Evolutionary conservation across 2,888 invertebrate species (phyloP).

Genomic region (Eubasilissa splendida): DNA sequence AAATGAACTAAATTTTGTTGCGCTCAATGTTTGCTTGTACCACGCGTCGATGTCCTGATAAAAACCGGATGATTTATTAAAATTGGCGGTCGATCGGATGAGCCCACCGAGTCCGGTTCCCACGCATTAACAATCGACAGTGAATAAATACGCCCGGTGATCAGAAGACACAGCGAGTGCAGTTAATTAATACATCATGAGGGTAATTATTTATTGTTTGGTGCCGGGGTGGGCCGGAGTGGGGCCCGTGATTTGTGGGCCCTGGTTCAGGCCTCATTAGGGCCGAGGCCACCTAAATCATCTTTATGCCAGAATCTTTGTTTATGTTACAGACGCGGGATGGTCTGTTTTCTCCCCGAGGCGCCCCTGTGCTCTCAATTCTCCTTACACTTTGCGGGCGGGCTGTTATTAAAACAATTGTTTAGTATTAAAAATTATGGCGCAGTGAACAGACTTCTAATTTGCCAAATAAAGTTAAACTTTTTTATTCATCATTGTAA

Average conservation of each 20-base stretch:
- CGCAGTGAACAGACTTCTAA: background rate
- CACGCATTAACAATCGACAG: slow-evolving; percentile 22
- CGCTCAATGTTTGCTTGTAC: too few relatives aligned
- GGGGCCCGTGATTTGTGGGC: slow-evolving; percentile 47
- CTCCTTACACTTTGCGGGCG: slow-evolving; percentile 14
- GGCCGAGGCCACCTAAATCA: slow-evolving; percentile 41
- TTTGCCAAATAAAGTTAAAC: background rate
- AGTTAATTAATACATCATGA: slow-evolving; percentile 53
- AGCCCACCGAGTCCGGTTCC: slow-evolving; percentile 14
- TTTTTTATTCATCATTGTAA: too few relatives aligned
- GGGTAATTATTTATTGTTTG: slow-evolving; percentile 52
- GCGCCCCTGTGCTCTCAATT: slow-evolving; percentile 3
- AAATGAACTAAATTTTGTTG: too few relatives aligned
- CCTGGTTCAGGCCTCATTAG: slow-evolving; percentile 40
- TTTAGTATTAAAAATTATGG: background rate
- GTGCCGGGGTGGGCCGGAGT: slow-evolving; percentile 45
- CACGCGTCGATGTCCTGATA: too few relatives aligned
- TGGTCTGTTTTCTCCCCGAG: slow-evolving; percentile 17
- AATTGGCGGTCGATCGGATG: background rate
- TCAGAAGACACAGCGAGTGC: slow-evolving; percentile 29
- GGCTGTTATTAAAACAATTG: background rate
- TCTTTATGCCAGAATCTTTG: slow-evolving; percentile 33
- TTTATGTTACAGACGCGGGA: slow-evolving; percentile 30
- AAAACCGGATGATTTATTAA: background rate
- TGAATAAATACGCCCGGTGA: slow-evolving; percentile 31